Base-by-base conservation (phyloP, 2,113 vertebrate genomes). In the Tautogolabrus adspersus region DNA sequence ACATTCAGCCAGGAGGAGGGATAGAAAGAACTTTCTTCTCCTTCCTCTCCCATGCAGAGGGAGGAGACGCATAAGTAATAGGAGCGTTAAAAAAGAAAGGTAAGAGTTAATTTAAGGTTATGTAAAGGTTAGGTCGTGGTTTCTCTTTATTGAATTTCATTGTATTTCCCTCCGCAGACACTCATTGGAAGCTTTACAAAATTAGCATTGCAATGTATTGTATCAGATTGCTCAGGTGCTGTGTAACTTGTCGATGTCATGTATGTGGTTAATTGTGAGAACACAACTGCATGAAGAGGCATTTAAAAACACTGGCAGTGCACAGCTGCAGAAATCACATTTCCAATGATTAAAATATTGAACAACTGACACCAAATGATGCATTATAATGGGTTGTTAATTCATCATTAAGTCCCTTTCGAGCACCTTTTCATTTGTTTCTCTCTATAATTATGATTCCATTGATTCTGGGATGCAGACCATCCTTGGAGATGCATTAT, bases 251-350 rank as follows among this genome's bases (percentile, higher is more conserved):
- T 19, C 15, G 19, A 15, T 46, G 15, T 15, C 0, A 21, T 47
- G 6, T 7, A 34, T 8, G 19, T 3, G 46, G 15, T 26, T 42
- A 2, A 42, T 42, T 9, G 40, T 42, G 11, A 42, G 40, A 42
- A 42, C 40, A 42, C 40, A 34, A 34, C 30, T 34, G 30, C 30
- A 42, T 42, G 9, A 42, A 42, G 40, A 18, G 55, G 13, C 9
- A 22, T 62, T 26, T 59, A 23, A 60, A 54, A 40, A 79, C 22
- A 56, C 30, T 66, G 82, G 60, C 59, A 83, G 64, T 65, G 58
- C 22, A 68, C 59, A 60, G 65, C 60, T 71, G 63, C 18, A 62
- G 7, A 5, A 15, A 10, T 51, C 15, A 18, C 13, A 15, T 49
- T n/a, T 67, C 5, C 21, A 59, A 23, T 15, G 12, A 12, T 0